Evolutionary conservation across 2,888 invertebrate species (phyloP), one percentile per base, ranked within the genome.

Genomic region (Emmelina monodactyla): DNA sequence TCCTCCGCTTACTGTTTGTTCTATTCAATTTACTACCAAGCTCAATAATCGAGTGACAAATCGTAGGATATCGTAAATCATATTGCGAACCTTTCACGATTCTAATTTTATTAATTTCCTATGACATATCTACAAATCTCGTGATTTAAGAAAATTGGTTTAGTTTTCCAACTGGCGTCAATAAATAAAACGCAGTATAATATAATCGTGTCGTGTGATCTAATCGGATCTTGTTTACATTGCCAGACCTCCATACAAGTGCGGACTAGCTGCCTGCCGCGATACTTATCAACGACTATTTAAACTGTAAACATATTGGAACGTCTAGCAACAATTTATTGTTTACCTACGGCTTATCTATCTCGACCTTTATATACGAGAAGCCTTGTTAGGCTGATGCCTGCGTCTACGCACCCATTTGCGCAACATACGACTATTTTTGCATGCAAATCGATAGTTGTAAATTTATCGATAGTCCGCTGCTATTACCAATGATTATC

Each of bases 211-310:
- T 39, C 34, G 55, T 57, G 50, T 53, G 55, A 67, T 72, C 65
- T 72, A 69, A 75, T 76, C 73, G 50, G 59, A 66, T 70, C 69
- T 58, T 73, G 72, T 76, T 72, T 69, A 70, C 70, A 69, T 62
- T 63, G 58, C 56, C n/a, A 57, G 58, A 13, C 4, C 4, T 13
- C 9, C 29, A 29, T 9, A 6, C 11, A 29, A 29, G 13, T 29
- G 13, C 14, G 43, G 39, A n/a, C n/a, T 44, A 43, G 45, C 37
- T 39, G 37, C 44, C 19, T 15, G 36, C 34, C 25, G 31, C 34
- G 41, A 31, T 13, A 39, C 44, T 46, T 70, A 69, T 71, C 68
- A 53, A 34, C n/a, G 32, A 41, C 59, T 58, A 59, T 57, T 64
- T 64, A 62, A 64, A 65, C 57, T 61, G 58, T 62, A 55, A 64